These are phyloP conservation scores for Empis stercorea DNA, from an alignment of 2,888 invertebrate species.

Conservation along the genomic window DNA sequence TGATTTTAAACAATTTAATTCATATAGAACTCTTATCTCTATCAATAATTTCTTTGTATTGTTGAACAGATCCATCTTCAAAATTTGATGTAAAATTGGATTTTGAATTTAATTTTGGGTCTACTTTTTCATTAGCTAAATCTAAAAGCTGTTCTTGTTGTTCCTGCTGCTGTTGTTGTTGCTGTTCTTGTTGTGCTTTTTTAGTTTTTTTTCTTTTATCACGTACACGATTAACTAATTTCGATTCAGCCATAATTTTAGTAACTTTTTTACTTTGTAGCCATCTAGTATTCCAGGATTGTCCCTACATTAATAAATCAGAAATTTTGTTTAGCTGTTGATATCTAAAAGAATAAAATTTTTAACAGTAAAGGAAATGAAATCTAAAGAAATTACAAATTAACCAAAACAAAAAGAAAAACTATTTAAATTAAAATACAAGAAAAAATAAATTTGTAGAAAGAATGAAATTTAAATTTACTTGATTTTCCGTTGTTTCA, in stretches of 20 bases:
- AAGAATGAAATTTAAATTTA: no score
- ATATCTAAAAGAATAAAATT: background rate
- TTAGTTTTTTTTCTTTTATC: conserved; percentile 42
- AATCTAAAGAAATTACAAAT: no score
- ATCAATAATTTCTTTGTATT: conserved; percentile 38
- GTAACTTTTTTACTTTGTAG: conserved; percentile 47
- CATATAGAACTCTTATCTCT: background rate
- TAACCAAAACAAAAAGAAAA: no score
- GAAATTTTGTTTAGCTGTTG: conserved; percentile 1
- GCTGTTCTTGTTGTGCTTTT: conserved; percentile 15
- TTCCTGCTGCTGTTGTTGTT: conserved; percentile 7
- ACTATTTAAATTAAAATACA: background rate
- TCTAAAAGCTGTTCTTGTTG: background rate
- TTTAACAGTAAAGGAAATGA: no score
- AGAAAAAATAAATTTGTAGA: conserved; percentile 2
- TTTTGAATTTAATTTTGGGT: conserved; percentile 7
- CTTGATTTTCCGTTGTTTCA: conserved; percentile 3
- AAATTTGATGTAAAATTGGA: conserved; percentile 22
- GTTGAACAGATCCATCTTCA: conserved; percentile 42
- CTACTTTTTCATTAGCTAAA: conserved; percentile 12
- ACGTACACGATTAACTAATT: conserved; percentile 45
- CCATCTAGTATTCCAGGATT: conserved; percentile 48
- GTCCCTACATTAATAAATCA: conserved; percentile 11
- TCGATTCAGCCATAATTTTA: conserved; percentile 42
- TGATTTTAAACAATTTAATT: no score